phyloP scores from a whole-genome alignment of 2,797 vertebrate genomes.

The Myotis myotis region DNA sequence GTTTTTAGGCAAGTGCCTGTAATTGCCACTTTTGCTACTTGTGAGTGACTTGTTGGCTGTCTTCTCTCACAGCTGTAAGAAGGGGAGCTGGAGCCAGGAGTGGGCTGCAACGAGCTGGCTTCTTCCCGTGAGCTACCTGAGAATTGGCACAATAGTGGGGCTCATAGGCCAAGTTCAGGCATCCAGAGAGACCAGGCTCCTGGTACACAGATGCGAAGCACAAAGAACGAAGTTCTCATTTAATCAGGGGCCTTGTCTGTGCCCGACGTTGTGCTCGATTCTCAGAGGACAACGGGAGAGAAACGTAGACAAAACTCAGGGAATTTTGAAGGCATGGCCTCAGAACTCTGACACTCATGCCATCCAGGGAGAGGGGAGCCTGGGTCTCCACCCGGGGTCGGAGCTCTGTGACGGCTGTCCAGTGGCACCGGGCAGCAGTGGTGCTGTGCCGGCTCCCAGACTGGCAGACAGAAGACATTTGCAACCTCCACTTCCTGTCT shows the following conservation, averaged over 20 bases:
- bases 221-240: background rate
- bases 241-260: background rate
- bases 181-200: background rate
- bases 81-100: background rate
- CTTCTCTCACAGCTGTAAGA: conserved; percentile 41
- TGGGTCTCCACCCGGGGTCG: background rate
- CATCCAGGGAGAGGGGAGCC: background rate
- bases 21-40: conserved; percentile 64
- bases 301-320: background rate
- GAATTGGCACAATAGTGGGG: background rate
- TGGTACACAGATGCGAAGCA: background rate
- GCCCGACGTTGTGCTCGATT: background rate
- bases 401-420: background rate
- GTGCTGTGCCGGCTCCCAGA: background rate
- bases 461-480: background rate
- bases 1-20: conserved; percentile 66
- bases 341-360: background rate
- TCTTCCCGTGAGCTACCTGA: background rate
- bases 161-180: background rate
- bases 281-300: background rate
- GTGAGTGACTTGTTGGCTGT: conserved; percentile 63
- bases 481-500: background rate
- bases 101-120: background rate
- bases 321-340: background rate
- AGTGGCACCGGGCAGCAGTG: background rate